phyloP scores from a whole-genome alignment of 1,140 invertebrate genomes.

The Cepaea nemoralis region DNA sequence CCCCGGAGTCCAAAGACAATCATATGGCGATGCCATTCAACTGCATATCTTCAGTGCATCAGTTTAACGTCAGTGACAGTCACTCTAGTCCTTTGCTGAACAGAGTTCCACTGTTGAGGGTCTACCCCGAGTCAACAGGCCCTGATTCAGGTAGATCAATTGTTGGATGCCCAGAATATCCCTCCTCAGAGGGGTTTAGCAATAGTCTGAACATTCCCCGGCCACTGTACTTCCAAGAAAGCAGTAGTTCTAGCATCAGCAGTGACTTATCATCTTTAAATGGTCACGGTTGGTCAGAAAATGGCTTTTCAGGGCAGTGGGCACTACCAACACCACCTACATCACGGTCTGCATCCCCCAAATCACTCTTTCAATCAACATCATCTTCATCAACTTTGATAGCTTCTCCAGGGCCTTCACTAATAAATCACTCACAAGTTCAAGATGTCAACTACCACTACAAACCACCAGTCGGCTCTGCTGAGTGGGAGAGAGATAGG shows the following conservation, averaged over 20 bases:
- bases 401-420: slow-evolving; percentile 11
- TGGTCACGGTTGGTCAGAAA: slow-evolving; percentile 48
- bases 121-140: slow-evolving; percentile 44
- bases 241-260: slow-evolving; percentile 51
- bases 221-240: slow-evolving; percentile 54
- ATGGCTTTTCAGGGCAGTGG: slow-evolving; percentile 47
- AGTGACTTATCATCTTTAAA: slow-evolving; percentile 50
- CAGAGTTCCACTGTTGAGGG: slow-evolving; percentile 44
- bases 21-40: slow-evolving; percentile 15
- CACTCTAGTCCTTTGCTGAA: slow-evolving; percentile 19
- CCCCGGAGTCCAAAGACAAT: slow-evolving; percentile 17
- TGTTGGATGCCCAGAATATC: slow-evolving; percentile 40
- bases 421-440: not conserved
- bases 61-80: not conserved
- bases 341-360: slow-evolving; percentile 46
- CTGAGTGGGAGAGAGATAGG: slow-evolving; percentile 51
- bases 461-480: slow-evolving; percentile 37
- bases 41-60: not conserved
- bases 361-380: slow-evolving; percentile 34
- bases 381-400: slow-evolving; percentile 34
- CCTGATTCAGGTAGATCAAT: slow-evolving; percentile 45
- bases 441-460: slow-evolving; percentile 25
- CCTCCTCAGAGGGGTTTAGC: slow-evolving; percentile 49
- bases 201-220: slow-evolving; percentile 57
- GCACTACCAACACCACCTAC: slow-evolving; percentile 47